Conservation (phyloP, 2,888 invertebrate genomes). For the Tetranychus piercei region DNA sequence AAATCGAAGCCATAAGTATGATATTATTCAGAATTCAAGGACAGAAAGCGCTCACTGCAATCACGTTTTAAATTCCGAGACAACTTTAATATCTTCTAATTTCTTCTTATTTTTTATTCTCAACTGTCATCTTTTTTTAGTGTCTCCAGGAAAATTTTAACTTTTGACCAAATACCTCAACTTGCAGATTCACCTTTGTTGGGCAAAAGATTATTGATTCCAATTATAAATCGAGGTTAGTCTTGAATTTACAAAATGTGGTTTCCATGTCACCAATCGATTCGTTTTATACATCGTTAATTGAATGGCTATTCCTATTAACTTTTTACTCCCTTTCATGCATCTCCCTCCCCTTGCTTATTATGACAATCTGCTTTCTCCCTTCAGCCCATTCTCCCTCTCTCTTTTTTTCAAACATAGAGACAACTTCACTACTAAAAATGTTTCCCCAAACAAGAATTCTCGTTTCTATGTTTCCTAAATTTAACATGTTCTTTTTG, state of each 20-base stretch:
- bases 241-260: neutral
- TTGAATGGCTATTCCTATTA: neutral
- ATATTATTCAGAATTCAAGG: neutral
- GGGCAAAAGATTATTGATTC: slow-evolving; percentile 16
- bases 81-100: no score
- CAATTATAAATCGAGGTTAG: slow-evolving; percentile 15
- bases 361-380: neutral
- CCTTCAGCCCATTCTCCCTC: neutral
- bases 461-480: neutral
- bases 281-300: neutral
- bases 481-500: neutral
- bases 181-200: slow-evolving; percentile 11
- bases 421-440: neutral
- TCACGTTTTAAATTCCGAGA: no score
- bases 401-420: neutral
- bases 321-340: neutral
- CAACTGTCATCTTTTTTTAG: neutral
- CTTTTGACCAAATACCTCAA: slow-evolving; percentile 13
- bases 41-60: neutral
- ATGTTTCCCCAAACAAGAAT: neutral
- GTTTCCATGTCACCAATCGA: slow-evolving; percentile 6
- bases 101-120: neutral
- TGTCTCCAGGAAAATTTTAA: slow-evolving; percentile 4
- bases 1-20: slow-evolving; percentile 8
- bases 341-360: neutral